Base-by-base conservation (phyloP, 37 sponge, comb jelly and placozoan species). In the Spongilla lacustris region DNA sequence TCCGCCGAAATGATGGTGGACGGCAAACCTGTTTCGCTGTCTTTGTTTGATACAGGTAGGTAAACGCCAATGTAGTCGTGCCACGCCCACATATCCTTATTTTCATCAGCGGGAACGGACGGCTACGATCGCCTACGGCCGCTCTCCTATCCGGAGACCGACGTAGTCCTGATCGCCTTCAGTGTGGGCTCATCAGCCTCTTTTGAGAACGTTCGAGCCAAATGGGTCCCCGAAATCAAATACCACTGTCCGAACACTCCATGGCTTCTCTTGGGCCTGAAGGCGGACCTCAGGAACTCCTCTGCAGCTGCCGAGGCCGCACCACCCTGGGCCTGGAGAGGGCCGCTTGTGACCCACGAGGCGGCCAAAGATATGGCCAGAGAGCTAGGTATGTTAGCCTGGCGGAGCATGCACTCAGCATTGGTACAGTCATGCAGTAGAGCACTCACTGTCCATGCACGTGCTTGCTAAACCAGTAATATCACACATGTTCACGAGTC, bases 101-200 rank as follows among this genome's bases (percentile, higher is more conserved):
- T 31, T 70, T 48, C 27, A 38, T 13, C 72, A 86, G 93, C 93
- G 71, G 93, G 93, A 6, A 86, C 89, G 33, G 93, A 93, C 27
- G 90, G 89, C 83, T 93, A 93, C 86, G 93, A 93, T 69, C 58
- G 93, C 5, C 80, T 93, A 36, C 36, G 94, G 19, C 90, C 94
- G 17, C 90, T 89, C 27, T 86, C 87, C 32, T 93, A 93, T 50
- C 94, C 94, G 23, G 87, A 87, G 31, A 93, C 94, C 0, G 94
- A 93, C 50, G 85, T 93, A 19, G 89, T 89, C 66, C 75, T 93
- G 25, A 23, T 93, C 29, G 86, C 88, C 69, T 93, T 82, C 38
- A 69, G 70, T 14, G 84, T 86, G 3, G 28, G 78, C 67, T 27
- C 68, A 13, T 23, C 74, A 23, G n/a, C n/a, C n/a, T 86, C 90